Conservation (phyloP, 2,888 invertebrate genomes). For the Acheta domesticus region DNA sequence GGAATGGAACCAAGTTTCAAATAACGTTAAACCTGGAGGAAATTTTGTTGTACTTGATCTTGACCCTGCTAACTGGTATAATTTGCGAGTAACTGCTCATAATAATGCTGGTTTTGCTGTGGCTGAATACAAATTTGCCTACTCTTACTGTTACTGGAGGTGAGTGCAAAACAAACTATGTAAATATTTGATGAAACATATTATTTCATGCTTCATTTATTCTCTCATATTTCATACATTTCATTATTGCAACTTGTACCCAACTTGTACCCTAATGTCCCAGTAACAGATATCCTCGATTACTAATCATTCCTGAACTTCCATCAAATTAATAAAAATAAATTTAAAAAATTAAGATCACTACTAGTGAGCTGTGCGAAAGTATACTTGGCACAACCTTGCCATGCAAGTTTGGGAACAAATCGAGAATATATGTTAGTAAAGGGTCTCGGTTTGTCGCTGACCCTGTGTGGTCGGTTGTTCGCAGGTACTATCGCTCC, state of each 20-base stretch:
- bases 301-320: constrained; percentile 1
- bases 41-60: constrained; percentile 88
- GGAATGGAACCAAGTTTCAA: constrained; percentile 93
- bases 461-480: constrained; percentile 27
- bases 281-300: constrained; percentile 7
- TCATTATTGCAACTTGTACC: not conserved
- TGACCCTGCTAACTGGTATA: constrained; percentile 92
- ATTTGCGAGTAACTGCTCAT: constrained; percentile 84
- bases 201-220: too few species aligned
- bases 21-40: constrained; percentile 86
- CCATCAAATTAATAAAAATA: not conserved
- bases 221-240: not conserved
- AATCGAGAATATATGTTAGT: constrained; percentile 21
- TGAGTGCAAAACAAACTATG: constrained; percentile 50
- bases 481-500: constrained; percentile 89
- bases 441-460: constrained; percentile 24
- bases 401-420: constrained; percentile 25
- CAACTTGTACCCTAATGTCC: not conserved
- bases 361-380: not conserved
- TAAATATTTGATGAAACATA: not conserved
- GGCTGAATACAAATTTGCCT: constrained; percentile 91
- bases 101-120: constrained; percentile 95
- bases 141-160: constrained; percentile 92
- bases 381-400: constrained; percentile 24
- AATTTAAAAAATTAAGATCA: not conserved